Evolutionary conservation across 1,140 invertebrate genomes (phyloP), one percentile per base, ranked within the genome.

Genomic region (Apis dorsata): DNA sequence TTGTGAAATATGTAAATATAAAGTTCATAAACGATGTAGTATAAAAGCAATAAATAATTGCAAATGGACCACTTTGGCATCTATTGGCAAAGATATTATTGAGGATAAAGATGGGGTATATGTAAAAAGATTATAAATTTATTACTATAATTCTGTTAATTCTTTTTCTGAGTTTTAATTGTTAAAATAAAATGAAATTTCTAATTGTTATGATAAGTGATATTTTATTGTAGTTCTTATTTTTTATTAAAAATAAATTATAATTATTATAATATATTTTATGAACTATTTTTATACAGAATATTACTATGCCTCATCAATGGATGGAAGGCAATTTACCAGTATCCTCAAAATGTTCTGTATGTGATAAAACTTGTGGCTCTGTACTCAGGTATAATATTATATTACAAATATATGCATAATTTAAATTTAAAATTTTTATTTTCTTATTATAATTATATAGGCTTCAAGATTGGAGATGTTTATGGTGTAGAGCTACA

Each of bases 311-410:
- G 97, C 98, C 98, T 28, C 98, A 99, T 94, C 99, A 99, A 91
- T 99, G 99, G 99, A 96, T 99, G 95, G 98, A 99, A 94, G 99
- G 99, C 55, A 99, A 99, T 94, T 94, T 99, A 75, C 98, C 98
- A 15, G 98, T 99, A 44, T 98, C 98, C 78, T 97, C 98, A 77
- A 98, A 98, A 93, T 99, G 99, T 94, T 95, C 95, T 75, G 95
- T 98, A n/a, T 99, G 98, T 94, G 98, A 99, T 90, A 98, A 98
- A 94, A 99, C 97, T 8, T 99, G 98, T 95, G 98, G 98, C 69
- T 99, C 98, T 83, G 98, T 99, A 66, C 95, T 99, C 75, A 97
- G 96, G 97, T 97, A 91, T 70, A 77, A 78, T 49, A n/a, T 49
- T 44, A 55, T 44, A 13, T 51, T 19, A 57, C 24, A 59, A 53